Evolutionary conservation across 2,888 invertebrate species (phyloP), one percentile per base, ranked within the genome.

Genomic region (Synergus gifuensis): DNA sequence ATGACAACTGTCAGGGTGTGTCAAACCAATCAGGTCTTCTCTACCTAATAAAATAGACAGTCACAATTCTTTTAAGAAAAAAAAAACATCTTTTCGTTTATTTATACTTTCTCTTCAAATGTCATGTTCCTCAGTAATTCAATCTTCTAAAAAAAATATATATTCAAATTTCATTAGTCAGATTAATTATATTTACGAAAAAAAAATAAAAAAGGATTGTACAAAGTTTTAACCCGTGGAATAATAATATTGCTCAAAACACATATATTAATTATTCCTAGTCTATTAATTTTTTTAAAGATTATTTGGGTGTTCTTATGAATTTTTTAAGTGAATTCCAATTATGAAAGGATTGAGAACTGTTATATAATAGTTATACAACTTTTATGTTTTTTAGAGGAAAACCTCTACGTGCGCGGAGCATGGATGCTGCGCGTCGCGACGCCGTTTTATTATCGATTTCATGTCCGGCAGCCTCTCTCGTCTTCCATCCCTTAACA

Each of bases 401-500:
- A 46, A 69, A 49, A 36, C 14, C 3, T 69, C 9, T 49, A 49
- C 28, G 49, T 49, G 69, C 69, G 69, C 73, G 62, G 73, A 73
- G 46, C 76, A 76, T 64, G 87, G 90, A 89, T 90, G 90, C 91
- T 90, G 90, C 85, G 88, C 87, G 87, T 83, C 86, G 85, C 82
- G 85, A 86, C 87, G 86, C 84, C 87, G 87, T 87, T 90, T 90
- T 90, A 90, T 89, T 91, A 91, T 91, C 90, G 91, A 91, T 91
- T 90, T 85, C 82, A 79, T 82, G 86, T 87, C 86, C 84, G 79
- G 80, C 80, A 79, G 66, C 78, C 79, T 76, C 82, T 81, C 81
- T 82, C 77, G 78, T 77, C 78, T 73, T 49, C 49, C n/a, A 49
- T 28, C 69, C 69, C 69, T 69, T 69, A 22, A 28, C 28, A 49